A percentile compares a stretch with the other conserved stretches of the same genome.
These are phyloP conservation scores for Polyommatus icarus DNA, from an alignment of 2,888 invertebrate species.

Conservation along the genomic window DNA sequence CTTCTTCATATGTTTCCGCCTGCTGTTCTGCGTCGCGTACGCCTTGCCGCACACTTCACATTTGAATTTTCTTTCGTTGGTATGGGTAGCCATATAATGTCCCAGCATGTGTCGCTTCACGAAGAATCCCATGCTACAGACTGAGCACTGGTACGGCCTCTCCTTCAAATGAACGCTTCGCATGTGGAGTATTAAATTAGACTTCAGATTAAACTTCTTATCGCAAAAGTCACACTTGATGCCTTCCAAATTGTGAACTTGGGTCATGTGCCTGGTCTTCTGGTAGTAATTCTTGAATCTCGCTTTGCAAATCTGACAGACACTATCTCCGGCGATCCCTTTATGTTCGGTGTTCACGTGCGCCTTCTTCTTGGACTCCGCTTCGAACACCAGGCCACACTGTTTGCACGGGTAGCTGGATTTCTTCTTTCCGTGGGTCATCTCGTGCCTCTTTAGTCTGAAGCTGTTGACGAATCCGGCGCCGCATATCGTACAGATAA, in stretches of 20 bases:
- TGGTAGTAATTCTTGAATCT: constrained; percentile 74
- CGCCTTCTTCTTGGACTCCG: constrained; percentile 68
- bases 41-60: constrained; percentile 82
- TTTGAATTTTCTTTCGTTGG: constrained; percentile 77
- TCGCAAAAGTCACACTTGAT: constrained; percentile 70
- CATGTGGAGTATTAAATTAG: constrained; percentile 66
- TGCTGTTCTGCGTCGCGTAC: constrained; percentile 70
- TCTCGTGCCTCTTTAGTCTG: constrained; percentile 65
- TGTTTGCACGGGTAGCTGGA: constrained; percentile 63
- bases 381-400: constrained; percentile 64
- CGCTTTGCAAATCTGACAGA: constrained; percentile 71
- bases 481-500: constrained; percentile 70
- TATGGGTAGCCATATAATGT: constrained; percentile 73
- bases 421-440: constrained; percentile 67
- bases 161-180: constrained; percentile 70
- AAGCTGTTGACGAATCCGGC: constrained; percentile 71
- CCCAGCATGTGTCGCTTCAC: constrained; percentile 71
- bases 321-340: constrained; percentile 70
- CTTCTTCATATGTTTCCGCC: constrained; percentile 70
- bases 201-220: constrained; percentile 70
- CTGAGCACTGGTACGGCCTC: constrained; percentile 67
- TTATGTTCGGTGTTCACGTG: constrained; percentile 71
- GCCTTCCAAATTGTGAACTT: constrained; percentile 67
- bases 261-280: constrained; percentile 71
- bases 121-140: constrained; percentile 73